A percentile compares a stretch with the other conserved stretches of the same genome.
phyloP scores from a whole-genome alignment of 1,140 invertebrate species.

The Vanessa atalanta region DNA sequence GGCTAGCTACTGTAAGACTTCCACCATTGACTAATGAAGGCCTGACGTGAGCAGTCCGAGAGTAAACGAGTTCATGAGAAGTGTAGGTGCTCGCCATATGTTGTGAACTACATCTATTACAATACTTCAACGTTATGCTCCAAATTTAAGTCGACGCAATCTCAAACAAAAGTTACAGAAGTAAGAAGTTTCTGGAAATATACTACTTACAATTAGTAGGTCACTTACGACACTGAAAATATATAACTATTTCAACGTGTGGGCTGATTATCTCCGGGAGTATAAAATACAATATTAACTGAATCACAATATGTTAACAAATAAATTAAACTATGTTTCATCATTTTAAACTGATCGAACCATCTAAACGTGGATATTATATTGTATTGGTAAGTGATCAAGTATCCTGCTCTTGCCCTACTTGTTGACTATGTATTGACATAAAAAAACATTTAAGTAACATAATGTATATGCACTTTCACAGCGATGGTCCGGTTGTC shows the following conservation, averaged over 20 bases:
- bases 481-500: conserved; percentile 25
- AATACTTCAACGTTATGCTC: neutral
- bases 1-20: conserved; percentile 15
- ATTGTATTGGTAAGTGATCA: conserved; percentile 21
- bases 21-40: conserved; percentile 3
- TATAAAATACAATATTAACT: conserved; percentile 14
- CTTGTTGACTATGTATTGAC: neutral
- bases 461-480: conserved; percentile 20
- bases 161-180: neutral
- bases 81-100: neutral
- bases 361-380: conserved; percentile 4
- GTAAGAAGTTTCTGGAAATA: neutral
- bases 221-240: neutral
- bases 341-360: neutral
- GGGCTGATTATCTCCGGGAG: conserved; percentile 25
- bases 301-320: neutral
- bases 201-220: neutral
- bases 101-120: neutral
- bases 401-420: neutral
- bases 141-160: neutral
- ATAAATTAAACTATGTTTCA: neutral
- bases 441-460: conserved; percentile 11
- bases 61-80: neutral
- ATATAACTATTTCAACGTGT: conserved; percentile 8
- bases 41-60: neutral